phyloP scores from a whole-genome alignment of 2,797 vertebrate species.

The Acridotheres tristis region DNA sequence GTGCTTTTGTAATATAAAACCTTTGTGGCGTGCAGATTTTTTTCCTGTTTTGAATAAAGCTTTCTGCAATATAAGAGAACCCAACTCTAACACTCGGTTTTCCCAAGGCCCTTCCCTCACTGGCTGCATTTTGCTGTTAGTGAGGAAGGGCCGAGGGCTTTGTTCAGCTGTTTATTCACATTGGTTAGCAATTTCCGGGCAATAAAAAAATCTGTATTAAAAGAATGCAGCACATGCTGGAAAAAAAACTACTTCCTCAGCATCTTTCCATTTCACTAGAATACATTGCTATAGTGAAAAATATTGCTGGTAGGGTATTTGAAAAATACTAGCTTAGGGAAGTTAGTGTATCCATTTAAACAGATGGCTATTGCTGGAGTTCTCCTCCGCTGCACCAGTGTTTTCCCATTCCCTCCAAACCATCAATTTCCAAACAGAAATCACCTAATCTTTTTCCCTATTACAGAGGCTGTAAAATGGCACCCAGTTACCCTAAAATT shows the following conservation, averaged over 20 bases:
- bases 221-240: conserved; percentile 40
- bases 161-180: conserved; percentile 34
- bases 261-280: conserved; percentile 35
- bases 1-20: not conserved
- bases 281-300: not conserved
- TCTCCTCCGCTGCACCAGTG: conserved; percentile 29
- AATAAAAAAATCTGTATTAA: conserved; percentile 26
- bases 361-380: conserved; percentile 20
- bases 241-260: conserved; percentile 44
- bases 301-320: conserved; percentile 17
- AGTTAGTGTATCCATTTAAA: conserved; percentile 9
- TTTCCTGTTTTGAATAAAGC: not conserved
- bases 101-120: not conserved
- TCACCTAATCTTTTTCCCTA: not conserved
- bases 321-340: conserved; percentile 27
- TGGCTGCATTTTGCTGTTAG: not conserved
- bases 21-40: not conserved
- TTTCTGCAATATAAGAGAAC: not conserved
- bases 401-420: conserved; percentile 29
- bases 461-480: conserved; percentile 1
- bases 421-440: conserved; percentile 21
- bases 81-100: not conserved
- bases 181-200: conserved; percentile 35
- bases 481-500: conserved; percentile 7
- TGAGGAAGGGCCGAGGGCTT: not conserved